phyloP scores from a whole-genome alignment of 2,888 invertebrate species.

The Cheilosia grossa region DNA sequence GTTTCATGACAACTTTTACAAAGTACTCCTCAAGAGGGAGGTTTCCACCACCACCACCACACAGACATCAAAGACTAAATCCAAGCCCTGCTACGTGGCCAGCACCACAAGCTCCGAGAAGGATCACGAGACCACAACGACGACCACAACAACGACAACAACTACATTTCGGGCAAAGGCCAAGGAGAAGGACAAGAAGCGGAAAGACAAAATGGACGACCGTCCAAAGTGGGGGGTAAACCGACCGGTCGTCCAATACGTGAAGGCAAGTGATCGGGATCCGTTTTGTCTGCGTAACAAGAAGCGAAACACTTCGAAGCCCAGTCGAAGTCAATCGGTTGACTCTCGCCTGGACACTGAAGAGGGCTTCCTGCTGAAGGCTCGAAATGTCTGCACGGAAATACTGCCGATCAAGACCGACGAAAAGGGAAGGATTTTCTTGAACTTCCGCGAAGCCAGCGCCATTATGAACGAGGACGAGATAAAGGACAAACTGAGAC shows the following conservation, averaged over 20 bases:
- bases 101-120: slow-evolving; percentile 76
- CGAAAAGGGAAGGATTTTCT: slow-evolving; percentile 82
- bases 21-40: slow-evolving; percentile 81
- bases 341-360: slow-evolving; percentile 80
- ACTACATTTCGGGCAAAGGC: slow-evolving; percentile 81
- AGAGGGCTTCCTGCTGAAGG: slow-evolving; percentile 81
- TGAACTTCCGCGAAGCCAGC: slow-evolving; percentile 83
- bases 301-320: slow-evolving; percentile 84
- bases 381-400: slow-evolving; percentile 83
- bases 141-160: slow-evolving; percentile 82
- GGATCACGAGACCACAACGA: slow-evolving; percentile 80
- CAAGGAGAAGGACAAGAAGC: slow-evolving; percentile 77
- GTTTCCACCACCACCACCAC: slow-evolving; percentile 82
- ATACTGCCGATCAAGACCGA: slow-evolving; percentile 83
- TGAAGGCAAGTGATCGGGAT: slow-evolving; percentile 95
- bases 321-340: slow-evolving; percentile 84
- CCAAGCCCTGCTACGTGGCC: slow-evolving; percentile 77
- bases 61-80: slow-evolving; percentile 80
- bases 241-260: slow-evolving; percentile 91
- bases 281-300: slow-evolving; percentile 88
- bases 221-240: slow-evolving; percentile 91
- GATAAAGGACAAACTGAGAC: slow-evolving; percentile 81
- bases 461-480: slow-evolving; percentile 83
- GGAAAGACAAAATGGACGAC: slow-evolving; percentile 84
- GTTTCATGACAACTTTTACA: slow-evolving; percentile 83